These are phyloP conservation scores for Chanos chanos DNA, from an alignment of 2,797 vertebrate species.

Conservation along the genomic window DNA sequence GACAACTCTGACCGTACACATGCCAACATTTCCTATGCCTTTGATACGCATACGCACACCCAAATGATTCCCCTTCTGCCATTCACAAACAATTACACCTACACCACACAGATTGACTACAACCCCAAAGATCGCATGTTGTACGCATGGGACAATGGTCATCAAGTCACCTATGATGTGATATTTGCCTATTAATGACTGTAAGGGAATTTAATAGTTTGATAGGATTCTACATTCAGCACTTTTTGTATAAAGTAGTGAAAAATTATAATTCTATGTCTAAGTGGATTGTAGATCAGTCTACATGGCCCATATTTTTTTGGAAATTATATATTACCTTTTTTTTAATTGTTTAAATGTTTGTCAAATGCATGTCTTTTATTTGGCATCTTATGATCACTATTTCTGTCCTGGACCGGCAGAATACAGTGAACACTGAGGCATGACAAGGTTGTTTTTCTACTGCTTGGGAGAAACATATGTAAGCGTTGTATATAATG, in stretches of 20 bases:
- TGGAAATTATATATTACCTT: slow-evolving; percentile 26
- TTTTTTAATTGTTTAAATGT: slow-evolving; percentile 5
- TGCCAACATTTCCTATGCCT: slow-evolving; percentile 91
- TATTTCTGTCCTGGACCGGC: not conserved
- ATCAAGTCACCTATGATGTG: slow-evolving; percentile 88
- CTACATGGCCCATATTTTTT: slow-evolving; percentile 49
- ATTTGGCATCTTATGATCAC: slow-evolving; percentile 10
- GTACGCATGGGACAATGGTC: slow-evolving; percentile 90
- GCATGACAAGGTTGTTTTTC: slow-evolving; percentile 57
- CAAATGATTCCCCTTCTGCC: slow-evolving; percentile 88
- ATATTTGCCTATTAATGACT: slow-evolving; percentile 86
- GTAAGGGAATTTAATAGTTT: slow-evolving; percentile 3
- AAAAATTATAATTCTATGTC: slow-evolving; percentile 55
- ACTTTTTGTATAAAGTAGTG: slow-evolving; percentile 73
- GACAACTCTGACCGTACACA: slow-evolving; percentile 82
- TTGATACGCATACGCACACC: slow-evolving; percentile 92
- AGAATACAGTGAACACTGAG: slow-evolving; percentile 3
- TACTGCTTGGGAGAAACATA: slow-evolving; percentile 42
- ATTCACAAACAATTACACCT: slow-evolving; percentile 81
- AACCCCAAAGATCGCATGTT: slow-evolving; percentile 89
- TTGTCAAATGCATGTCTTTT: slow-evolving; percentile 24
- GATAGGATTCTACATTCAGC: slow-evolving; percentile 47
- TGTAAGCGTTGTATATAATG: slow-evolving; percentile 41
- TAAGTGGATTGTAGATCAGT: slow-evolving; percentile 79
- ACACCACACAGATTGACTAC: slow-evolving; percentile 89